A percentile compares a stretch with the other conserved stretches of the same genome.
These are phyloP conservation scores for Apamea monoglypha DNA, from an alignment of 2,888 invertebrate genomes.

Conservation along the genomic window DNA sequence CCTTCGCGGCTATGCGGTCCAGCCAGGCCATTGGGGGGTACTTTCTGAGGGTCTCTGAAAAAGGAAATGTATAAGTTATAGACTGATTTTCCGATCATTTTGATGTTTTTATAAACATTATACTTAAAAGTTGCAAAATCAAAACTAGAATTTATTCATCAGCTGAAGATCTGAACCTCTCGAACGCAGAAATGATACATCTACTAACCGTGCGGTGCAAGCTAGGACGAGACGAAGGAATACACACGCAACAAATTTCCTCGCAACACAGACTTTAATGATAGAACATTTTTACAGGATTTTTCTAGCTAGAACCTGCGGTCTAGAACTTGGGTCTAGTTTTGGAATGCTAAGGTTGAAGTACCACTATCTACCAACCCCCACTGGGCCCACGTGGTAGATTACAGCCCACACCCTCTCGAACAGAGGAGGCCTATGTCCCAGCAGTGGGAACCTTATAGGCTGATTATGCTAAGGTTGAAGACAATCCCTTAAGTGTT, in stretches of 20 bases:
- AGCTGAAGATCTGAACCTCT: not conserved
- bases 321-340: not conserved
- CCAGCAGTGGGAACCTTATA: too few species aligned
- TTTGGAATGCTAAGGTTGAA: not conserved
- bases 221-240: too few species aligned
- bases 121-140: not conserved
- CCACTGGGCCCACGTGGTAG: too few species aligned
- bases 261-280: not conserved
- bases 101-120: not conserved
- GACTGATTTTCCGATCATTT: not conserved
- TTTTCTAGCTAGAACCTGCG: not conserved
- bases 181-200: not conserved
- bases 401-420: too few species aligned
- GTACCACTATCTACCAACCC: too few species aligned
- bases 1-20: slow-evolving; percentile 70
- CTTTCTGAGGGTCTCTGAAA: slow-evolving; percentile 74
- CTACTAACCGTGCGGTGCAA: too few species aligned
- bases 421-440: too few species aligned
- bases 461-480: too few species aligned
- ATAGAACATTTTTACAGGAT: not conserved
- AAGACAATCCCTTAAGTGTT: too few species aligned
- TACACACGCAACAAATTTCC: too few species aligned
- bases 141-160: not conserved
- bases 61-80: not conserved
- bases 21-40: slow-evolving; percentile 79